These are phyloP conservation scores for Poeciliopsis turrubarensis DNA, from an alignment of 2,113 vertebrate genomes.

Conservation along the genomic window DNA sequence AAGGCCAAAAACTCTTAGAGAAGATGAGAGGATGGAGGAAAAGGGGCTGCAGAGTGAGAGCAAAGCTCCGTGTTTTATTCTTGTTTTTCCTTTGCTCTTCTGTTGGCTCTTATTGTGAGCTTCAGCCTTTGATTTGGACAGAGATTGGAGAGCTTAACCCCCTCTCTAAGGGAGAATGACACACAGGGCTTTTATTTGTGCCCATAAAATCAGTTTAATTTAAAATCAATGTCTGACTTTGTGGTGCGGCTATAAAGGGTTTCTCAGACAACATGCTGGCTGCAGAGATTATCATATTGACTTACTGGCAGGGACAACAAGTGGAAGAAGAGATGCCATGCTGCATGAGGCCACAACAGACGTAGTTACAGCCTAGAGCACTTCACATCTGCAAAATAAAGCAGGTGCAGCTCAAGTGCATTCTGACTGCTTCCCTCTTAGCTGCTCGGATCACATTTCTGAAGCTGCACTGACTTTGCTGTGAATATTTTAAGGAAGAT, in stretches of 20 bases:
- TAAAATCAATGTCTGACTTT: constrained; percentile 51
- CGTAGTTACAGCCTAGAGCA: constrained; percentile 22
- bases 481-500: neutral
- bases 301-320: constrained; percentile 33
- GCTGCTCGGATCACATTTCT: neutral
- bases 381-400: constrained; percentile 1
- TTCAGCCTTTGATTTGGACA: constrained; percentile 61
- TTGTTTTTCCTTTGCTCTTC: constrained; percentile 23
- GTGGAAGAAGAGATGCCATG: constrained; percentile 26
- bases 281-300: constrained; percentile 48
- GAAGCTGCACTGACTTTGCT: neutral
- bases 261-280: constrained; percentile 33
- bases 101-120: constrained; percentile 6
- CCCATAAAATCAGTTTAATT: constrained; percentile 39
- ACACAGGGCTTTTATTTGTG: constrained; percentile 22
- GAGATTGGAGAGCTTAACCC: constrained; percentile 57
- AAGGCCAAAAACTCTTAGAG: constrained; percentile 2
- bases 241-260: constrained; percentile 30
- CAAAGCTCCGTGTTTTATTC: constrained; percentile 8
- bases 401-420: neutral
- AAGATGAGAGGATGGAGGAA: constrained; percentile 20
- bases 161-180: constrained; percentile 27
- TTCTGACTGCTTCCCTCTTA: neutral
- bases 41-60: constrained; percentile 35
- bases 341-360: constrained; percentile 32